Evolutionary conservation across 2,888 invertebrate genomes (phyloP).

Genomic region (Tholera decimalis): DNA sequence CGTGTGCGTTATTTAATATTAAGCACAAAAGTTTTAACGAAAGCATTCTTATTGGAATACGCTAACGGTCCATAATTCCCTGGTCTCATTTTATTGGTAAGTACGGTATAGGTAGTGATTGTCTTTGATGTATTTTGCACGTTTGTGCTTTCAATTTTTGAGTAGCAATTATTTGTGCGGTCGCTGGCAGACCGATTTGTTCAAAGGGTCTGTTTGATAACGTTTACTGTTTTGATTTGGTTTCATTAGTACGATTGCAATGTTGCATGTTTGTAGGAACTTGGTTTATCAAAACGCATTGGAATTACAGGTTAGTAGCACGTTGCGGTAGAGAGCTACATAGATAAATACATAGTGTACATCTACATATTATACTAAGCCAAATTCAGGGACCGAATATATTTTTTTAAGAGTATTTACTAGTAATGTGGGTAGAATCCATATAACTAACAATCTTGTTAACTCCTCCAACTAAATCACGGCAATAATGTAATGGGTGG

Average conservation of each 20-base stretch:
- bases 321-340: too few species aligned
- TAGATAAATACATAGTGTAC: too few species aligned
- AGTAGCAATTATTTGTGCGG: conserved; percentile 53
- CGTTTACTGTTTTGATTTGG: conserved; percentile 12
- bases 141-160: conserved; percentile 57
- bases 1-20: conserved; percentile 87
- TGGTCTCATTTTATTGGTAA: conserved; percentile 48
- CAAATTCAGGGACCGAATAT: background rate
- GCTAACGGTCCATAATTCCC: conserved; percentile 54
- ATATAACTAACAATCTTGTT: too few species aligned
- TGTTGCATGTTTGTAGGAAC: background rate
- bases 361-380: background rate
- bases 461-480: too few species aligned
- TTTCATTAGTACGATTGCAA: conserved; percentile 1
- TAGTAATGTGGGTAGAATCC: too few species aligned
- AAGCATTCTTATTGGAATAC: conserved; percentile 46
- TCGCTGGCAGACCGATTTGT: conserved; percentile 15
- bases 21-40: conserved; percentile 61
- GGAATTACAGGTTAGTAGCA: background rate
- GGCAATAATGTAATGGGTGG: too few species aligned
- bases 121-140: conserved; percentile 62
- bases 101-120: conserved; percentile 42
- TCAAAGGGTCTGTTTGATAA: conserved; percentile 18
- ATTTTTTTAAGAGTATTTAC: too few species aligned
- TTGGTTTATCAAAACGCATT: too few species aligned